These are phyloP conservation scores for Ictidomys tridecemlineatus DNA, from an alignment of 2,113 vertebrate species.

Conservation along the genomic window DNA sequence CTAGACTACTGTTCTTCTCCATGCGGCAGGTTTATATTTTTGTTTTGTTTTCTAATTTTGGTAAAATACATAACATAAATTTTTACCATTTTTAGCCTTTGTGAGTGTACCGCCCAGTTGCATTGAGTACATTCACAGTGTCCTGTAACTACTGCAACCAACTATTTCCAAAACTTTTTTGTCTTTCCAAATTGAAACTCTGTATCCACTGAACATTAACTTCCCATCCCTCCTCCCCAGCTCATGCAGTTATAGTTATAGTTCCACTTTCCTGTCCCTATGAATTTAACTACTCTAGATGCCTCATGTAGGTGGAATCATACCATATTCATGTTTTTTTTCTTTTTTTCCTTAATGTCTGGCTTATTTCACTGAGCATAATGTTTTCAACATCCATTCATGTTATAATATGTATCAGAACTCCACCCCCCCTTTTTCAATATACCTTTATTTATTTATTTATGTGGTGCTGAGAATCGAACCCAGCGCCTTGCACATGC, in stretches of 20 bases:
- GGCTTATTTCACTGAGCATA: neutral
- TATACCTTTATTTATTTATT: too few relatives aligned
- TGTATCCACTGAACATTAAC: neutral
- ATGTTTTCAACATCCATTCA: neutral
- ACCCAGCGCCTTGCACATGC: too few relatives aligned
- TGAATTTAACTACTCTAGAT: neutral
- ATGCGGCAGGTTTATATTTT: neutral
- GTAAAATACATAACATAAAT: neutral
- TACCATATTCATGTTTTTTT: neutral
- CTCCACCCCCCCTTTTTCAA: neutral
- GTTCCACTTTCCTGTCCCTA: neutral
- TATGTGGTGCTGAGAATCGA: too few relatives aligned
- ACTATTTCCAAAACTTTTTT: conserved; percentile 9
- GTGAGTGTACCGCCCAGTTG: neutral
- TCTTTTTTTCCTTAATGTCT: too few relatives aligned
- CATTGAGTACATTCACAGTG: neutral
- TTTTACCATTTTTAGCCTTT: neutral
- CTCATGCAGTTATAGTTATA: neutral
- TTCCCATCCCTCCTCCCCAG: too few relatives aligned
- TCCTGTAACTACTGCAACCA: neutral
- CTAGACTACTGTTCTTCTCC: neutral
- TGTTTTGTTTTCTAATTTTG: neutral
- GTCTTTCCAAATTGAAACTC: neutral
- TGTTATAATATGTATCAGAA: neutral
- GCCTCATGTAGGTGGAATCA: neutral